Base-by-base conservation (phyloP, 2,888 invertebrate species). In the Actias luna region DNA sequence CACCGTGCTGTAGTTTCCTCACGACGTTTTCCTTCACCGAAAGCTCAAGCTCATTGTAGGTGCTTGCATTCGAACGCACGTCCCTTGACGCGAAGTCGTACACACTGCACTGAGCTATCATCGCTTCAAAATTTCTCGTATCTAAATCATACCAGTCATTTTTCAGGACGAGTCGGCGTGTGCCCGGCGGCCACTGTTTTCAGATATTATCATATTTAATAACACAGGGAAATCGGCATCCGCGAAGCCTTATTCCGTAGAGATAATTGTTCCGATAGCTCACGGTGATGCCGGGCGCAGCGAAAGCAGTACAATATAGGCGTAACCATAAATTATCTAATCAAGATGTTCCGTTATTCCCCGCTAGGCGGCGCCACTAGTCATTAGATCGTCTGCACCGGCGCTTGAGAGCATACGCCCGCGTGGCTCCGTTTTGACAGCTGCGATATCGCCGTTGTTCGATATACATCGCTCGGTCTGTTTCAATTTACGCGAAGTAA, bases 271-370 rank as follows among this genome's bases (percentile, higher is more conserved):
- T 36, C 25, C 36, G 8, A 36, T 39, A 59, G 35, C 36, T 35
- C 59, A 59, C 55, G 29, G 55, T 16, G 36, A 1, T 5, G 22
- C 55, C 29, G 22, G 46, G 46, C 55, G 29, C n/a, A 55, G 29
- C 29, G 59, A 59, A 29, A n/a, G 29, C 39, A 55, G 65, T 82
- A 55, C 29, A 83, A 84, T 85, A 77, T 79, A 86, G 81, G 82
- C 84, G 82, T 84, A 84, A 82, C 85, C 82, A 85, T 83, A 82
- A 84, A 88, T 88, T 84, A 88, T 82, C 87, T 84, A 88, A 89
- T 89, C 87, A 85, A 77, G 75, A 66, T 71, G 69, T 68, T 68
- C 87, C 87, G 88, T 87, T 88, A 87, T 71, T 58, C 69, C 73
- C 74, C 79, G 80, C 77, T 80, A 82, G 83, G 77, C 80, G 87